Evolutionary conservation across 1,140 invertebrate genomes (phyloP).

Genomic region (Lithobius niger): DNA sequence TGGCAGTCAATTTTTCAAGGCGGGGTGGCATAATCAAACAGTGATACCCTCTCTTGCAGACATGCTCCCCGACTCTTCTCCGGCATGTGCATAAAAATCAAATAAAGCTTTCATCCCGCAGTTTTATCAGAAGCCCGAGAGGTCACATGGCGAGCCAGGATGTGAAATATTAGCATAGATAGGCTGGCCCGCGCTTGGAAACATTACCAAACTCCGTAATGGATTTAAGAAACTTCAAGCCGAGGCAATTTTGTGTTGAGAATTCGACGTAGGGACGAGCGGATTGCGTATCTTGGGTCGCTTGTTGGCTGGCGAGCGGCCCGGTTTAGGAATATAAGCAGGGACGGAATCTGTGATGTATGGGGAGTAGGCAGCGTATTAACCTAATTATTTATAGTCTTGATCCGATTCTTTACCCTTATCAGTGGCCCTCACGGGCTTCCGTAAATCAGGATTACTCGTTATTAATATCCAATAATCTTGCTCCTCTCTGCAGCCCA

Average conservation of each 20-base stretch:
- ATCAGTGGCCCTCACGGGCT: constrained; percentile 9
- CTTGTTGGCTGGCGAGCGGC: neutral
- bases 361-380: constrained; percentile 7
- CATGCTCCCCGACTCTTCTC: too few relatives aligned
- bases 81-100: constrained; percentile 8
- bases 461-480: constrained; percentile 10
- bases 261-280: too few relatives aligned
- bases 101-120: constrained; percentile 7
- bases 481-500: neutral
- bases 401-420: constrained; percentile 13
- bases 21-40: too few relatives aligned
- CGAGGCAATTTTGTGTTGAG: constrained; percentile 5
- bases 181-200: neutral
- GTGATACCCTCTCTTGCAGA: too few relatives aligned
- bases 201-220: neutral
- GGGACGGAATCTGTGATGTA: constrained; percentile 3
- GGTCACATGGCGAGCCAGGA: neutral
- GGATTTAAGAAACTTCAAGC: neutral
- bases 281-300: neutral
- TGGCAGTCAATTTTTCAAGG: too few relatives aligned
- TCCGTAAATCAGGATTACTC: constrained; percentile 14
- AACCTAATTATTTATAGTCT: constrained; percentile 13
- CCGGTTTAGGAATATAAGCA: neutral
- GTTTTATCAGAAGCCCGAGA: constrained; percentile 1
- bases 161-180: constrained; percentile 9